Conservation (phyloP, 2,888 invertebrate species). For the Tetanocera ferruginea region DNA sequence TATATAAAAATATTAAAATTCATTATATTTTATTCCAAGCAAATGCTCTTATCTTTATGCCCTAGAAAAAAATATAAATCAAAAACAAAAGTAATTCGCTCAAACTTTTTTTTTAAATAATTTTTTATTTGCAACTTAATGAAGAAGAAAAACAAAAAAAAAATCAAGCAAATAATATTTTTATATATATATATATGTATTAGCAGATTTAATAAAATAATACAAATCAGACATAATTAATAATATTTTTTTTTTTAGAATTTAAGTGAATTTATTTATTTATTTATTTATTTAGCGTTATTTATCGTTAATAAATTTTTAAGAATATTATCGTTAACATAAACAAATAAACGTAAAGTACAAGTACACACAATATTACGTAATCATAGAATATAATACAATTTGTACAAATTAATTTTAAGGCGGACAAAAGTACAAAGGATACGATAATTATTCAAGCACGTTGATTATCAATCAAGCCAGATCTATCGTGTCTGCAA, state of each 20-base stretch:
- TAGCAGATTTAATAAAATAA: background rate
- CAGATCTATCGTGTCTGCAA: background rate
- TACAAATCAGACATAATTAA: background rate
- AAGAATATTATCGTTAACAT: constrained; percentile 44
- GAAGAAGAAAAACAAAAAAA: background rate
- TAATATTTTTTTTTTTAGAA: background rate
- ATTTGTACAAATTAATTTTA: constrained; percentile 66
- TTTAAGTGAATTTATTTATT: constrained; percentile 36
- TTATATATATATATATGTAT: background rate
- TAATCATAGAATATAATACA: constrained; percentile 64
- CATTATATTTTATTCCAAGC: too few relatives aligned
- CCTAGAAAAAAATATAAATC: background rate
- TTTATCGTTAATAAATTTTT: constrained; percentile 10
- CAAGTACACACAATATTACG: constrained; percentile 45
- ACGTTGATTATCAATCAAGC: constrained; percentile 7
- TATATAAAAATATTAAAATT: too few relatives aligned
- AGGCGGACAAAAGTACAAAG: constrained; percentile 45
- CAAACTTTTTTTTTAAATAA: background rate
- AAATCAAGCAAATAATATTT: background rate
- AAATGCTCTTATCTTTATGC: background rate
- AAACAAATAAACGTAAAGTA: constrained; percentile 30
- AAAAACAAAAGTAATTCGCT: background rate
- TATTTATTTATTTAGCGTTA: constrained; percentile 41
- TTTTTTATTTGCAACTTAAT: constrained; percentile 4
- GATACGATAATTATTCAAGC: constrained; percentile 33